Conservation (phyloP, 92 coral and sea anemone species). For the Parazoanthus darwini region DNA sequence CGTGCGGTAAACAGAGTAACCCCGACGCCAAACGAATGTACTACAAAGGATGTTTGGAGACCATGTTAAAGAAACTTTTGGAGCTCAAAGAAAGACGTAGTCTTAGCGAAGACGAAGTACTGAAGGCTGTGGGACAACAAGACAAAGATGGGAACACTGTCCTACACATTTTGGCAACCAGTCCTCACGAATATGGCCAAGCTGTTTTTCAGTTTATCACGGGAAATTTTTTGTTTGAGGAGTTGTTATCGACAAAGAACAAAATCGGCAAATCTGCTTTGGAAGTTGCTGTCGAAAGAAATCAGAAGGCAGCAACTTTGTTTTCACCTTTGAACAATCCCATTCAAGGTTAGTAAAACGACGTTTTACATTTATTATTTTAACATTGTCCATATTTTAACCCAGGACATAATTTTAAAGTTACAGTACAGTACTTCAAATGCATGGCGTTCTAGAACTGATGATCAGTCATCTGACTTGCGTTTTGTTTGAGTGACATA, state of each 20-base stretch:
- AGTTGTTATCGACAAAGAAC: constrained; percentile 36
- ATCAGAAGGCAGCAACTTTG: constrained; percentile 19
- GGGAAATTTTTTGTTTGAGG: constrained; percentile 38
- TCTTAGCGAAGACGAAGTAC: constrained; percentile 36
- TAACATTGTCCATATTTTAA: too few relatives aligned
- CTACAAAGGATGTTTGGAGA: constrained; percentile 59
- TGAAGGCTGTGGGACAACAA: constrained; percentile 44
- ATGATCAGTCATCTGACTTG: too few relatives aligned
- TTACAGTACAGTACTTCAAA: too few relatives aligned
- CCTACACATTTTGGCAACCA: constrained; percentile 47
- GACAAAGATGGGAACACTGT: constrained; percentile 58
- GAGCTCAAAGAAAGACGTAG: constrained; percentile 45
- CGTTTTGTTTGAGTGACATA: too few relatives aligned
- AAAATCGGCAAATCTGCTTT: constrained; percentile 31
- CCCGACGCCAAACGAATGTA: constrained; percentile 51
- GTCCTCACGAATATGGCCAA: constrained; percentile 45
- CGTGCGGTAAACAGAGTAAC: constrained; percentile 43
- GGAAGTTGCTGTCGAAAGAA: constrained; percentile 33
- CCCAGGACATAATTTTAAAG: too few relatives aligned
- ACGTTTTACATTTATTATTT: too few relatives aligned
- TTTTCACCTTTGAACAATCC: constrained; percentile 41
- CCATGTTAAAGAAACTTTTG: constrained; percentile 52
- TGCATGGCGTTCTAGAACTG: too few relatives aligned
- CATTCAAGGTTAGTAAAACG: constrained; percentile 4
- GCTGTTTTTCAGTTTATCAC: constrained; percentile 46